These are phyloP conservation scores for Dasypus novemcinctus DNA, from an alignment of 2,113 vertebrate species.

Conservation along the genomic window DNA sequence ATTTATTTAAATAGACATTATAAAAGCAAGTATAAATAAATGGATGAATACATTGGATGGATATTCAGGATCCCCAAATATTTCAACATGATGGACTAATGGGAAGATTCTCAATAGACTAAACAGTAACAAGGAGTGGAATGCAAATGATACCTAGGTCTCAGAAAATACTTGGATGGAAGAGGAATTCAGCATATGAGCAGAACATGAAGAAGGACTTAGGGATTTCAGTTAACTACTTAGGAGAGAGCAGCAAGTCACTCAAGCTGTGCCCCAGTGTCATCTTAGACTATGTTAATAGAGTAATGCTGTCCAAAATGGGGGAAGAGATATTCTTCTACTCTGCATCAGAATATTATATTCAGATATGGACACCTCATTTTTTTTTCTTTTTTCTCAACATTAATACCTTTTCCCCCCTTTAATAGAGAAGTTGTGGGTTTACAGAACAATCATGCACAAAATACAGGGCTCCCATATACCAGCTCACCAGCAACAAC, in stretches of 20 bases:
- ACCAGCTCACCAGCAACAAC: too few species aligned
- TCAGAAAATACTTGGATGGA: background rate
- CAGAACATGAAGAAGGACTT: background rate
- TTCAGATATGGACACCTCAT: background rate
- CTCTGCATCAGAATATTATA: background rate
- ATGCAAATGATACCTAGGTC: background rate
- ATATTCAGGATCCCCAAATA: background rate
- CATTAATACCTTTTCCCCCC: too few species aligned
- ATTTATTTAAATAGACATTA: background rate
- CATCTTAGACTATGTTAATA: background rate
- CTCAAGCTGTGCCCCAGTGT: background rate
- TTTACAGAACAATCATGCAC: too few species aligned
- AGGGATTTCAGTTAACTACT: background rate
- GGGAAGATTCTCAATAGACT: background rate
- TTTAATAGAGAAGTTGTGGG: too few species aligned
- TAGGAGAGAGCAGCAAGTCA: background rate
- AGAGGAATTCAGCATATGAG: background rate
- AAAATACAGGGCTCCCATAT: too few species aligned
- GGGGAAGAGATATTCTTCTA: background rate
- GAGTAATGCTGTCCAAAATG: background rate
- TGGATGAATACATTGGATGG: background rate
- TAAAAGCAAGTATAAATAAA: constrained; percentile 1
- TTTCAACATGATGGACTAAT: background rate
- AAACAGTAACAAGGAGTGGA: background rate
- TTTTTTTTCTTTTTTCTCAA: background rate